A percentile compares a stretch with the other conserved stretches of the same genome.
These are phyloP conservation scores for Trachelus troglodyta DNA, from an alignment of 2,888 invertebrate species.

Conservation along the genomic window DNA sequence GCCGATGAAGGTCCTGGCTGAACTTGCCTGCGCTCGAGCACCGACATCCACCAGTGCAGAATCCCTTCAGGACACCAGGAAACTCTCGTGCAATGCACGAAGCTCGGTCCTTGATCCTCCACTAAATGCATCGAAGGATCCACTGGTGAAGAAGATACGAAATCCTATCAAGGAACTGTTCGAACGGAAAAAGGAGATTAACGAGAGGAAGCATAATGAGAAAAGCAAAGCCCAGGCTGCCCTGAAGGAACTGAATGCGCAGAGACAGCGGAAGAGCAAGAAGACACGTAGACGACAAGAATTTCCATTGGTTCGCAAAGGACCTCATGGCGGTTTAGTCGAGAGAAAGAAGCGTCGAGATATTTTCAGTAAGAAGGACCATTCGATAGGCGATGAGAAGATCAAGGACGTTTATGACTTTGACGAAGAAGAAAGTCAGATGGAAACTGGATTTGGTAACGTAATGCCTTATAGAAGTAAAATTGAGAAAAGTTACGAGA, in stretches of 20 bases:
- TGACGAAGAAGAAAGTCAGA: constrained; percentile 61
- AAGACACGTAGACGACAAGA: constrained; percentile 49
- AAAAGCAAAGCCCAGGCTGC: constrained; percentile 39
- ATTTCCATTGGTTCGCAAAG: constrained; percentile 55
- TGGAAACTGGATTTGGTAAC: constrained; percentile 38
- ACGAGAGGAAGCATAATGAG: constrained; percentile 54
- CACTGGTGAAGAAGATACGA: constrained; percentile 45
- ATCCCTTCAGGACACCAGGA: constrained; percentile 13
- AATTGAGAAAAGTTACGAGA: constrained; percentile 38
- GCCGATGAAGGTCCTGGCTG: constrained; percentile 63
- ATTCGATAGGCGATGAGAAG: constrained; percentile 25
- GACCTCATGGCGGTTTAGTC: constrained; percentile 49
- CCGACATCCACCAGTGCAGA: constrained; percentile 51
- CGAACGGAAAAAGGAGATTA: constrained; percentile 59
- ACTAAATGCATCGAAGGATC: constrained; percentile 22
- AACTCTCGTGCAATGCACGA: constrained; percentile 21
- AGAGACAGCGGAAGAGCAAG: constrained; percentile 50
- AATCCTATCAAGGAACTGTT: constrained; percentile 62
- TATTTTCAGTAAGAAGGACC: constrained; percentile 40
- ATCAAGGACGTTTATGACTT: constrained; percentile 63
- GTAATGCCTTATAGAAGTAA: constrained; percentile 56
- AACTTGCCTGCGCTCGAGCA: constrained; percentile 61
- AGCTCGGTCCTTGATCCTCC: constrained; percentile 13
- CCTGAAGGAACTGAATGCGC: constrained; percentile 35
- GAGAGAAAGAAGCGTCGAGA: constrained; percentile 56